These are phyloP conservation scores for Phylloscopus collybita DNA, from an alignment of 2,797 vertebrate genomes.

Conservation along the genomic window DNA sequence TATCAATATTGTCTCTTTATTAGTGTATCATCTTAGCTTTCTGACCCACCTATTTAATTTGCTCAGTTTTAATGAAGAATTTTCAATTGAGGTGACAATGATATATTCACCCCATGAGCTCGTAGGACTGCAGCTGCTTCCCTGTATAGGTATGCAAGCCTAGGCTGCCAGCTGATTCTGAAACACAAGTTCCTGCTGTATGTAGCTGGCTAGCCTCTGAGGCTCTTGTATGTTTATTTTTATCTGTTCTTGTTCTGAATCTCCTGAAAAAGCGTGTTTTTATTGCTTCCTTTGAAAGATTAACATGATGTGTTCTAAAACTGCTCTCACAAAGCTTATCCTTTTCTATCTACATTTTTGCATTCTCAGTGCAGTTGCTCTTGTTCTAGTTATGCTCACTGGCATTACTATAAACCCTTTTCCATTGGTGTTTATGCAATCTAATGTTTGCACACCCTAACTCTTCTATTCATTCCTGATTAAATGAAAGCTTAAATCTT, in stretches of 20 bases:
- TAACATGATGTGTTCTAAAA: neutral
- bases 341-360: conserved; percentile 3
- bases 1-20: neutral
- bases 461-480: conserved; percentile 39
- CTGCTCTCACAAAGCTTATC: neutral
- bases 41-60: neutral
- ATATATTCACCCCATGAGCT: neutral
- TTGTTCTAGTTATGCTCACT: conserved; percentile 26
- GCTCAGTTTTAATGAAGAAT: neutral
- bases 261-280: neutral
- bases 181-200: neutral
- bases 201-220: neutral
- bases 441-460: conserved; percentile 38
- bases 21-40: neutral
- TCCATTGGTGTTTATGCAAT: conserved; percentile 33
- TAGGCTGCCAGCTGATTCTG: neutral
- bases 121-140: neutral
- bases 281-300: conserved; percentile 21
- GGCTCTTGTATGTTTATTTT: neutral
- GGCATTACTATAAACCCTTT: conserved; percentile 45
- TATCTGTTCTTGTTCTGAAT: neutral
- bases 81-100: neutral
- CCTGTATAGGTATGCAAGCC: neutral
- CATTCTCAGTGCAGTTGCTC: conserved; percentile 30
- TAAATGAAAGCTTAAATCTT: conserved; percentile 38